Percentiles rank a stretch among this genome's conserved stretches.
These are phyloP conservation scores for Grus americana DNA, from an alignment of 2,113 vertebrate genomes.

Conservation along the genomic window DNA sequence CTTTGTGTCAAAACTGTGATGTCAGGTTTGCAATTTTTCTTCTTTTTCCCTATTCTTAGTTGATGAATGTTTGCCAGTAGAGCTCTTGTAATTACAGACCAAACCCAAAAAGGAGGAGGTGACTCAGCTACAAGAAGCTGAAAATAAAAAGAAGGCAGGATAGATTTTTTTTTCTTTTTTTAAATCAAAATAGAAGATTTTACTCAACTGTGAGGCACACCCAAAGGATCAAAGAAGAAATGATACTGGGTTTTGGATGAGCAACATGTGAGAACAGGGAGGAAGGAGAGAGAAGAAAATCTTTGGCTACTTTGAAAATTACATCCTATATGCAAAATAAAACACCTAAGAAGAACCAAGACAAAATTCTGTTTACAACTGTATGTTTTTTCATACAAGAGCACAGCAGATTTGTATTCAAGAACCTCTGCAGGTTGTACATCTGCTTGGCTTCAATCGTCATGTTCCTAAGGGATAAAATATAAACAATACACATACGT, in stretches of 20 bases:
- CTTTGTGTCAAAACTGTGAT: background rate
- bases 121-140: constrained; percentile 24
- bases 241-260: background rate
- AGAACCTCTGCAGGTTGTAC: background rate
- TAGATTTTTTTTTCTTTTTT: background rate
- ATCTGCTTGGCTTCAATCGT: background rate
- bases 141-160: background rate
- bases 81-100: constrained; percentile 30
- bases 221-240: constrained; percentile 7
- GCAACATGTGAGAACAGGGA: background rate
- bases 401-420: background rate
- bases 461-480: background rate
- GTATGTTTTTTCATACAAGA: background rate
- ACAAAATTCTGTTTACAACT: background rate
- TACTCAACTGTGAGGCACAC: background rate
- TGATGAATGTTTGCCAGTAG: constrained; percentile 9
- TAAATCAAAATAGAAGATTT: background rate
- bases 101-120: constrained; percentile 17
- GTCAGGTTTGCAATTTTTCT: background rate
- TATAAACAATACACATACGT: background rate
- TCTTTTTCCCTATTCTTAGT: background rate
- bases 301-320: background rate
- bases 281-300: background rate
- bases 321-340: background rate
- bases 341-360: background rate